Evolutionary conservation across 2,797 vertebrate genomes (phyloP).

Genomic region (Myoxocephalus aenaeus): DNA sequence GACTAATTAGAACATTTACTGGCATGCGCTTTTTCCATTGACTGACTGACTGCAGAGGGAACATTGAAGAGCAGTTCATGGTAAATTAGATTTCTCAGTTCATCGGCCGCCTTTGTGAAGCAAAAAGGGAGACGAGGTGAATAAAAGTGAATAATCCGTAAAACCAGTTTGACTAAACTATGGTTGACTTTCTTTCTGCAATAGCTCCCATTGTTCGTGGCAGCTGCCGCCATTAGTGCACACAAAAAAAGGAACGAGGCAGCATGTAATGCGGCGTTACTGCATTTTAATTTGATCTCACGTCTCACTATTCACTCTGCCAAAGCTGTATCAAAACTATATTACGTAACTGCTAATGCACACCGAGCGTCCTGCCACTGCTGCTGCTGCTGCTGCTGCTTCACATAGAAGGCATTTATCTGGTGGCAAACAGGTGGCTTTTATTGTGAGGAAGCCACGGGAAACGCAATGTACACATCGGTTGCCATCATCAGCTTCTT

Average conservation of each 20-base stretch:
- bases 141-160: neutral
- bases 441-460: neutral
- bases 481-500: neutral
- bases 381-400: too few species aligned
- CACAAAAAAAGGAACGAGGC: neutral
- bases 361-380: neutral
- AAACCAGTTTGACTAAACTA: neutral
- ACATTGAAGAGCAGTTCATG: neutral
- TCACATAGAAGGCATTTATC: neutral
- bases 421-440: neutral
- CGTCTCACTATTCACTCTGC: neutral
- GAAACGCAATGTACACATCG: neutral
- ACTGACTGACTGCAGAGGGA: neutral
- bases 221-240: neutral
- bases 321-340: neutral
- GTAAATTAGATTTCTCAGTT: neutral
- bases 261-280: neutral
- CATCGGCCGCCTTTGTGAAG: neutral
- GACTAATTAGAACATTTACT: constrained; percentile 20
- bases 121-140: neutral
- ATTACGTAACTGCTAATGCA: neutral
- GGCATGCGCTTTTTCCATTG: neutral
- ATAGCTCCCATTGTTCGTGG: neutral
- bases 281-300: too few species aligned
- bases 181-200: neutral